Conservation (phyloP, 2,113 vertebrate genomes). For the Leucopternis melanops region DNA sequence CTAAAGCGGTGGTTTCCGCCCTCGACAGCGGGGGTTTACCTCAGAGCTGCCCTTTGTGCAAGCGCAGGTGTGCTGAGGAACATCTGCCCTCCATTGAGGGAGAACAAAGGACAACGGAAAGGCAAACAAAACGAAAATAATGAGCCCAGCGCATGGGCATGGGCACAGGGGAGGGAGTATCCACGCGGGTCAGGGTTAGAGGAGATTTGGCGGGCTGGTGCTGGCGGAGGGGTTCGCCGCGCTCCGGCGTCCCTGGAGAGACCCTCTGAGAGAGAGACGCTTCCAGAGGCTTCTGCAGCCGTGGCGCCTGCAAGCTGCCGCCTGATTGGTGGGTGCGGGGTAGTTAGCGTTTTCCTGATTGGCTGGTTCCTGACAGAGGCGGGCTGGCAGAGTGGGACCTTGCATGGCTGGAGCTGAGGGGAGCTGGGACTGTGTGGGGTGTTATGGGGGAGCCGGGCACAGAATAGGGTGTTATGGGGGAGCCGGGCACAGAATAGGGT, state of each 20-base stretch:
- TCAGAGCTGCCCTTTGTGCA: background rate
- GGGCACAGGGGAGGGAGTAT: background rate
- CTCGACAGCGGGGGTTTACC: rapidly evolving
- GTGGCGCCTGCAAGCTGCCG: background rate
- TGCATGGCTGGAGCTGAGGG: background rate
- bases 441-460: background rate
- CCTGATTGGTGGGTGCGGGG: background rate
- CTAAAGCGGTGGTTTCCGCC: background rate
- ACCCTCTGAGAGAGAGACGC: background rate
- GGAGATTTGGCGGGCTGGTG: no score
- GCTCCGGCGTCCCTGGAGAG: background rate
- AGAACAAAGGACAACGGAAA: background rate
- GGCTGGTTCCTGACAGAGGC: background rate
- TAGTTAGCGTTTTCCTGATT: background rate
- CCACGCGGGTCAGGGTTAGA: background rate
- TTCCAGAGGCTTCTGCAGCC: background rate
- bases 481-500: no score
- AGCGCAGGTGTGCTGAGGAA: background rate
- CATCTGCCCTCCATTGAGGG: background rate
- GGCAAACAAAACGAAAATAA: background rate
- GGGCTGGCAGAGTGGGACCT: background rate
- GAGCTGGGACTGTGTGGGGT: no score
- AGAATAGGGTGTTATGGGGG: background rate
- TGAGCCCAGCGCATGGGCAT: rapidly evolving
- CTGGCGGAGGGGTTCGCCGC: no score